Base-by-base conservation (phyloP, 1,140 invertebrate genomes). In the Latrodectus geometricus region DNA sequence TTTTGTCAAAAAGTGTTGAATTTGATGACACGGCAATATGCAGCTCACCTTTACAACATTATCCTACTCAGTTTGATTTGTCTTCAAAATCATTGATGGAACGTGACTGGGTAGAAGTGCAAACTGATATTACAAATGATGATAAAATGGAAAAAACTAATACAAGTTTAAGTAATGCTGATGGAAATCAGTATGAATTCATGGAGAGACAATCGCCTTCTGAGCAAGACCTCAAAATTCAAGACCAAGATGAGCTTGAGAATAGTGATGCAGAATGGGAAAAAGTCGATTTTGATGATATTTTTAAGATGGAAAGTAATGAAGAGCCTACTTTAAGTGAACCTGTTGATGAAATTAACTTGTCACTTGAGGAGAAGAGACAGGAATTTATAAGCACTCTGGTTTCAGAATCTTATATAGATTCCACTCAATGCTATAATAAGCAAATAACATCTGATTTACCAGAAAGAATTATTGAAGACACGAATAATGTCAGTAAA, bases 221-320 rank as follows among this genome's bases (percentile, higher is more conserved):
- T 56, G 50, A 82, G 17, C 21, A 61, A 56, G 52, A 81, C 12
- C n/a, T 52, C 14, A 56, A 35, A 70, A 14, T 23, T 48, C 11
- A 66, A 52, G 15, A 11, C 23, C 3, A 50, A 52, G 4, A n/a
- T 72, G 66, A 54, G 15, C n/a, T 9, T 48, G 49, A 56, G n/a
- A 56, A 72, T 20, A 77, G 74, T 69, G 83, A 86, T 70, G 75
- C 52, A n/a, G 83, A 86, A 70, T 86, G 83, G 83, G 83, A 86
- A 17, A 86, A 86, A 70, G 48, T 86, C n/a, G 83, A 86, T 52
- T 23, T 65, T 70, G 83, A 81, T 2, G 54, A 79, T n/a, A 69
- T n/a, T n/a, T 2, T 2, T 9, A n/a, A 11, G 2, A n/a, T n/a
- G 11, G 61, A 14, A 15, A n/a, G 52, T 12, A 52, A 12, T 50